A percentile compares a stretch with the other conserved stretches of the same genome.
Conservation (phyloP, 2,888 invertebrate species). For the Bembecia ichneumoniformis region DNA sequence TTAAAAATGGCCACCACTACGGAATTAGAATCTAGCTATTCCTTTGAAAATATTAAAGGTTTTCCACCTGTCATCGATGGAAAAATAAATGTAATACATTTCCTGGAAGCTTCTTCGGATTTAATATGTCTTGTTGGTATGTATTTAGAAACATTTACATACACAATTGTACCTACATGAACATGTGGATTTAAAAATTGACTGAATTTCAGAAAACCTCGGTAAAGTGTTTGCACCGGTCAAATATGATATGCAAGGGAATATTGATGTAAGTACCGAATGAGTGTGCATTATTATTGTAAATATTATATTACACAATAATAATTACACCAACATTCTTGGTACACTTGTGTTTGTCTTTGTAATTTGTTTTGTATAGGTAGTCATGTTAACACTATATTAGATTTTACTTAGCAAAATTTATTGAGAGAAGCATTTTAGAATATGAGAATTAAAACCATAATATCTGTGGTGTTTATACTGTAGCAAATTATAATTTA, state of each 20-base stretch:
- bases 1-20: slow-evolving; percentile 35
- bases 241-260: slow-evolving; percentile 82
- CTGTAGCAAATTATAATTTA: no score
- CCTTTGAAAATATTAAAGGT: slow-evolving; percentile 16
- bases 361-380: no score
- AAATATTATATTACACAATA: slow-evolving; percentile 4
- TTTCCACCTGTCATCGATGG: slow-evolving; percentile 29
- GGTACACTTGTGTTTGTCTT: no score
- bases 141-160: slow-evolving; percentile 19
- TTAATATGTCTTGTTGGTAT: slow-evolving; percentile 77
- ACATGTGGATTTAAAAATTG: slow-evolving; percentile 4
- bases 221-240: slow-evolving; percentile 82
- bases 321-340: not conserved
- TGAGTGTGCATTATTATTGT: slow-evolving; percentile 1
- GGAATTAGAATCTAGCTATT: slow-evolving; percentile 13
- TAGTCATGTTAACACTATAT: not conserved
- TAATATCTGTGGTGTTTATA: no score
- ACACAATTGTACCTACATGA: not conserved
- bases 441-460: no score
- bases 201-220: slow-evolving; percentile 75
- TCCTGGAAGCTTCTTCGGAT: slow-evolving; percentile 74
- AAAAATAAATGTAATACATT: slow-evolving; percentile 73
- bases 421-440: not conserved
- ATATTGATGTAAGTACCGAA: slow-evolving; percentile 75
- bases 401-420: not conserved